These are phyloP conservation scores for Fistularia commersonii DNA, from an alignment of 2,797 vertebrate genomes.

Conservation along the genomic window DNA sequence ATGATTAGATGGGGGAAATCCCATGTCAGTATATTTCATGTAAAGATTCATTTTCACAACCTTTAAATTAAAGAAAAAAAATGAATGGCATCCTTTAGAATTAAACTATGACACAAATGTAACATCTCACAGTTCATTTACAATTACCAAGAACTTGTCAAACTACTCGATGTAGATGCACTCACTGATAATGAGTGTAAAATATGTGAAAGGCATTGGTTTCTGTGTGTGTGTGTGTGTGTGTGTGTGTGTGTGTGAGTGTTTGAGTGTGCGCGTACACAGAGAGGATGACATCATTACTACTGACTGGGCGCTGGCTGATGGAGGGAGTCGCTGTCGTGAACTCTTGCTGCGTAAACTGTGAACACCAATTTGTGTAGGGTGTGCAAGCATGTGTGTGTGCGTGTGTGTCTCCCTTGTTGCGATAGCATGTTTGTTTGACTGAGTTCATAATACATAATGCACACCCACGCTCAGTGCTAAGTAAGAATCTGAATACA, in stretches of 20 bases:
- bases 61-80: too few relatives aligned
- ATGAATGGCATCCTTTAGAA: too few relatives aligned
- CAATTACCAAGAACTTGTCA: too few relatives aligned
- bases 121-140: too few relatives aligned
- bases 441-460: constrained; percentile 34
- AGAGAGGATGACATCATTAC: constrained; percentile 58
- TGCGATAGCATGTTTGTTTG: constrained; percentile 10
- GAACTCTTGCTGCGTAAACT: constrained; percentile 20
- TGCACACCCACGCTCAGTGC: constrained; percentile 18
- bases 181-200: too few relatives aligned
- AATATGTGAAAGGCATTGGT: not conserved
- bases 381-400: constrained; percentile 10
- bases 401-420: constrained; percentile 6
- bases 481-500: constrained; percentile 5
- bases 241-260: constrained; percentile 11
- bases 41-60: too few relatives aligned
- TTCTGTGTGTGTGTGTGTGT: not conserved
- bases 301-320: constrained; percentile 45
- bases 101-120: too few relatives aligned
- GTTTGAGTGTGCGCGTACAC: constrained; percentile 1
- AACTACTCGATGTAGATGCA: too few relatives aligned
- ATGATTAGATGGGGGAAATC: too few relatives aligned
- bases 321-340: constrained; percentile 41
- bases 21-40: too few relatives aligned
- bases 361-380: constrained; percentile 9